phyloP scores from a whole-genome alignment of 2,797 vertebrate species.

The Semaprochilodus insignis region DNA sequence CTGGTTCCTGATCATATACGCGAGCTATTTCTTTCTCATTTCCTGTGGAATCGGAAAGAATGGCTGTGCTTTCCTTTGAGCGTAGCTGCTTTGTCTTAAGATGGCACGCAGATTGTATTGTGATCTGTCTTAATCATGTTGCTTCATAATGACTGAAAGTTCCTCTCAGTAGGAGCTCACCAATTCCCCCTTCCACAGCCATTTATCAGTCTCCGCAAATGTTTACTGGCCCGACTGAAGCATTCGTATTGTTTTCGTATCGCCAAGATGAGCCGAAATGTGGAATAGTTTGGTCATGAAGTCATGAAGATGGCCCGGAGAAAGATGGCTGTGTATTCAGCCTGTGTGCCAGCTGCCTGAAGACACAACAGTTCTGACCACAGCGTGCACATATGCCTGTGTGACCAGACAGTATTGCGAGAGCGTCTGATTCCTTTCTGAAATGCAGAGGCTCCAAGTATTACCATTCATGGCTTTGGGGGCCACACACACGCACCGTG shows the following conservation, averaged over 20 bases:
- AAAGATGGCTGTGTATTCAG: slow-evolving; percentile 23
- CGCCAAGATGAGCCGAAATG: slow-evolving; percentile 37
- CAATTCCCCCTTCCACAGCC: slow-evolving; percentile 23
- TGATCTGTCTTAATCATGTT: slow-evolving; percentile 51
- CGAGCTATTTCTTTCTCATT: slow-evolving; percentile 19
- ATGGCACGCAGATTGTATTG: slow-evolving; percentile 46
- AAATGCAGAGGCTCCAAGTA: slow-evolving; percentile 12
- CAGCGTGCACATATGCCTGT: neutral
- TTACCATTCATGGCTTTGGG: slow-evolving; percentile 17
- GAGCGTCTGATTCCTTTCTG: neutral
- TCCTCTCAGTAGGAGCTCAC: slow-evolving; percentile 38
- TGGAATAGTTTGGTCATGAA: slow-evolving; percentile 39
- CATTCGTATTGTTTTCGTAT: slow-evolving; percentile 41
- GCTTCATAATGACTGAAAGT: slow-evolving; percentile 41
- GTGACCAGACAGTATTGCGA: neutral
- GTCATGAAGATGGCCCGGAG: slow-evolving; percentile 35
- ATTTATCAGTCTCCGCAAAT: slow-evolving; percentile 50
- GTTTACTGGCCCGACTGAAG: slow-evolving; percentile 26
- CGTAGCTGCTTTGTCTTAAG: slow-evolving; percentile 29
- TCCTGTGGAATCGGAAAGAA: slow-evolving; percentile 50
- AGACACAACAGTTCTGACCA: slow-evolving; percentile 31
- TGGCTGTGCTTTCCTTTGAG: slow-evolving; percentile 29
- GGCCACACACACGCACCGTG: neutral
- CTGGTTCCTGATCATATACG: slow-evolving; percentile 13
- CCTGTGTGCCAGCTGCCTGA: slow-evolving; percentile 31